Percentiles rank a stretch among this genome's conserved stretches.
phyloP scores from a whole-genome alignment of 2,113 vertebrate genomes.

The Pao palembangensis region DNA sequence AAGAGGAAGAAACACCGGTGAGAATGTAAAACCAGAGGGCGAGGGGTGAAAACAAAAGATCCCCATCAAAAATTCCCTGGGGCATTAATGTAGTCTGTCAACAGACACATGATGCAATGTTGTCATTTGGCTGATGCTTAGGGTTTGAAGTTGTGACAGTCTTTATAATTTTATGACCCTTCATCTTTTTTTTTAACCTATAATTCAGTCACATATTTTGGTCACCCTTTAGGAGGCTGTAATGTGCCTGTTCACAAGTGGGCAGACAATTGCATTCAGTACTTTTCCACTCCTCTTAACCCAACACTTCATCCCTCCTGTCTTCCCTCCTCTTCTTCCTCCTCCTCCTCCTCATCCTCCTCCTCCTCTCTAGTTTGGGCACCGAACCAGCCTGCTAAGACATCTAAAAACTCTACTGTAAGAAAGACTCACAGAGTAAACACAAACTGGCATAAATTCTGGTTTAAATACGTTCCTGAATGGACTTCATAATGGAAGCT shows the following conservation, averaged over 20 bases:
- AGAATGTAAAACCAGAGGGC: too few relatives aligned
- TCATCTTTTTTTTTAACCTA: too few relatives aligned
- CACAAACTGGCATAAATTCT: slow-evolving; percentile 18
- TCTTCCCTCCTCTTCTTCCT: background rate
- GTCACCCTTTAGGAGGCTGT: background rate
- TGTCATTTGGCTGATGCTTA: too few relatives aligned
- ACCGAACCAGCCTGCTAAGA: slow-evolving; percentile 45
- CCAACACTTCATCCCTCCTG: background rate
- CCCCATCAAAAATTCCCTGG: too few relatives aligned
- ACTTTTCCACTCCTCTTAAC: slow-evolving; percentile 68
- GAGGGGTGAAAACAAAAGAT: too few relatives aligned
- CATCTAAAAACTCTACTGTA: slow-evolving; percentile 30
- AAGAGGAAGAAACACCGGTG: too few relatives aligned
- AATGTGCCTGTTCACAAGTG: background rate
- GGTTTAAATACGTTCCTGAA: background rate
- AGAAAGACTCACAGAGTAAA: slow-evolving; percentile 9
- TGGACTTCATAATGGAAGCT: background rate
- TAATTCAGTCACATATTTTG: too few relatives aligned
- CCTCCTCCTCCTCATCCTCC: slow-evolving; percentile 14
- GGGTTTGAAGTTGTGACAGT: too few relatives aligned
- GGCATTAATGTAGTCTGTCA: too few relatives aligned
- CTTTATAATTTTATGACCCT: too few relatives aligned
- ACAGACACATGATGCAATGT: too few relatives aligned
- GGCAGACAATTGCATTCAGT: slow-evolving; percentile 30
- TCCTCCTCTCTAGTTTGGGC: slow-evolving; percentile 27